phyloP scores from a whole-genome alignment of 30 jellyfish, hydroid and myxozoan species.

The Chrysaora quinquecirrha region DNA sequence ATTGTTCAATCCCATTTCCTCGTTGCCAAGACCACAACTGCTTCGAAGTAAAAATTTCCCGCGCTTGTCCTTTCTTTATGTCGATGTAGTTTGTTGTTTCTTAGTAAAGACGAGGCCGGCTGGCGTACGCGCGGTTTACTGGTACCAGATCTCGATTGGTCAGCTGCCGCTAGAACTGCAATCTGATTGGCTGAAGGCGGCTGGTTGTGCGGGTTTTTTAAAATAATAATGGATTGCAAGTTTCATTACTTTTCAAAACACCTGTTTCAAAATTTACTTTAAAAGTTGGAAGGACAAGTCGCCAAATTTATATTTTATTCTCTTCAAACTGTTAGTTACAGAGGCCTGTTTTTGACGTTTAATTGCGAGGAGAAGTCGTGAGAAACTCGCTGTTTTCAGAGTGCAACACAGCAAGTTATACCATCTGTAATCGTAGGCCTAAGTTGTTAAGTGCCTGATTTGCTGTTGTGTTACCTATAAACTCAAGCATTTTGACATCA shows the following conservation, averaged over 20 bases:
- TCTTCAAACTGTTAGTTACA: conserved; percentile 16
- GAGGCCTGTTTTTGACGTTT: neutral
- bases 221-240: conserved; percentile 73
- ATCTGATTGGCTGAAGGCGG: conserved; percentile 79
- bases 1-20: neutral
- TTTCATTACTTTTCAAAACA: conserved; percentile 58
- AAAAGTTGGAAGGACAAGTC: conserved; percentile 78
- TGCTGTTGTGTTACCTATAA: neutral
- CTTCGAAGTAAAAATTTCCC: conserved; percentile 36
- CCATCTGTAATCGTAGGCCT: too few relatives aligned
- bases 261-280: conserved; percentile 78
- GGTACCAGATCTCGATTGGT: conserved; percentile 85
- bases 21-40: conserved; percentile 66
- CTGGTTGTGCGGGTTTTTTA: conserved; percentile 91
- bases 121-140: conserved; percentile 80
- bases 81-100: conserved; percentile 20
- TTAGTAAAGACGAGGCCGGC: conserved; percentile 56
- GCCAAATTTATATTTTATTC: conserved; percentile 41
- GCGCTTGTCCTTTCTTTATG: conserved; percentile 29
- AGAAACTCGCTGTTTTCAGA: too few relatives aligned
- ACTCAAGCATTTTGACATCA: neutral
- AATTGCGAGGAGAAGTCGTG: neutral
- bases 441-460: too few relatives aligned
- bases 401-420: too few relatives aligned
- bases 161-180: conserved; percentile 61